Evolutionary conservation across 2,888 invertebrate genomes (phyloP), one percentile per base, ranked within the genome.

Genomic region (Pammene fasciana): DNA sequence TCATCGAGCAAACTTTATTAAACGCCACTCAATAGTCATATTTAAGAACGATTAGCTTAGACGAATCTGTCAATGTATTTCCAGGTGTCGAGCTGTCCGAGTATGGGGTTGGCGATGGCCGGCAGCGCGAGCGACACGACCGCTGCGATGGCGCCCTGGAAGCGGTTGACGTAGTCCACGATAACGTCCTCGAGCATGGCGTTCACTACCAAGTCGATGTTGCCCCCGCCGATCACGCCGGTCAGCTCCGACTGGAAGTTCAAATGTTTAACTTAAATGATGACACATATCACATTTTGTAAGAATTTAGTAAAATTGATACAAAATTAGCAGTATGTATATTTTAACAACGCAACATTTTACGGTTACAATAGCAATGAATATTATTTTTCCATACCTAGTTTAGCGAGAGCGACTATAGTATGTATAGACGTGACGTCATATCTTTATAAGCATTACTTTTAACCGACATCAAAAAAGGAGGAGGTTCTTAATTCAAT

Each of bases 151-250:
- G 81, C 85, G 0, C 85, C 85, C 16, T 83, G 84, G 86, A 92
- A 92, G 0, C 91, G 80, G 76, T 85, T 86, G 10, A 84, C 75
- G 78, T 92, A 92, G 73, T 80, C 86, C 0, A 88, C 62, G 36
- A 90, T 71, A 0, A 93, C 88, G 0, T 93, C 91, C 14, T 89
- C 86, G 3, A 88, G 68, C 5, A 93, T 72, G 0, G 87, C 83
- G 77, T 92, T 92, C 16, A 90, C 86, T 41, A 93, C 84, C 0
- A 72, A 75, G 75, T 93, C 92, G 68, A 93, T 88, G 65, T 89
- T 84, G 0, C 92, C 92, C 11, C 92, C 93, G 11, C 92, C 93
- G 67, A 93, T 88, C 4, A 76, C 88, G n/a, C 93, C 93, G 6
- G 80, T 81, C 60, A 92, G 71, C 1, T 82, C 72, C 0, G 87